Conservation (phyloP, 2,797 vertebrate genomes). For the Diceros bicornis region DNA sequence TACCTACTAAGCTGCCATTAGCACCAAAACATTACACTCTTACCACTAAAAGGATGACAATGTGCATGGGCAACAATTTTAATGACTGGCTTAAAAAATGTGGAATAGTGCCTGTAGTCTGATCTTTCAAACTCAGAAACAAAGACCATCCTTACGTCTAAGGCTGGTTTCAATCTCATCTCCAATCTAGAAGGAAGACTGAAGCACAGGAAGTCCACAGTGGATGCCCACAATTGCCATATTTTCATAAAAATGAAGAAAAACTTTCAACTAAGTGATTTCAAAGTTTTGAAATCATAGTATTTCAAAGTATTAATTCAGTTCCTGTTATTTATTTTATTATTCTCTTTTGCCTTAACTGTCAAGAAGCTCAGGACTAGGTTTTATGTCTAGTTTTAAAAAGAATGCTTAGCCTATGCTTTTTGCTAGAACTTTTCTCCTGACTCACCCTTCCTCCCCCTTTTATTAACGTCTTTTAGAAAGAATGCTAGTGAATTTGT, state of each 20-base stretch:
- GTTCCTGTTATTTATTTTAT: background rate
- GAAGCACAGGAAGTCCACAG: background rate
- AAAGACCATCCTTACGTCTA: background rate
- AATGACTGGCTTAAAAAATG: background rate
- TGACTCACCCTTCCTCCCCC: background rate
- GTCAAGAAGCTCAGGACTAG: conserved; percentile 26
- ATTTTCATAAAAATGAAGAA: conserved; percentile 19
- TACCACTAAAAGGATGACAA: background rate
- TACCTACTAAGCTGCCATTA: background rate
- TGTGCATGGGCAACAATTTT: background rate
- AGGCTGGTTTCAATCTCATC: background rate
- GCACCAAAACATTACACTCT: background rate
- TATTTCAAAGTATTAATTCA: conserved; percentile 27
- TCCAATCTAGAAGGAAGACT: background rate
- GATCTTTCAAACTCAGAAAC: conserved; percentile 25
- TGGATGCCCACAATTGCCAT: background rate
- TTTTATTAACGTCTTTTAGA: conserved; percentile 41
- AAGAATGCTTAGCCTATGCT: background rate
- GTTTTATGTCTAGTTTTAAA: conserved; percentile 12
- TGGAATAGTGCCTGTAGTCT: background rate
- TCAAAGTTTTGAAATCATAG: conserved; percentile 41
- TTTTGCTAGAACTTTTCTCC: conserved; percentile 60
- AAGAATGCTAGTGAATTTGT: conserved; percentile 49
- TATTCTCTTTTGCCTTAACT: conserved; percentile 14
- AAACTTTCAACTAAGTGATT: background rate